A percentile compares a stretch with the other conserved stretches of the same genome.
Conservation (phyloP, 2,113 vertebrate genomes). For the Centropristis striata region DNA sequence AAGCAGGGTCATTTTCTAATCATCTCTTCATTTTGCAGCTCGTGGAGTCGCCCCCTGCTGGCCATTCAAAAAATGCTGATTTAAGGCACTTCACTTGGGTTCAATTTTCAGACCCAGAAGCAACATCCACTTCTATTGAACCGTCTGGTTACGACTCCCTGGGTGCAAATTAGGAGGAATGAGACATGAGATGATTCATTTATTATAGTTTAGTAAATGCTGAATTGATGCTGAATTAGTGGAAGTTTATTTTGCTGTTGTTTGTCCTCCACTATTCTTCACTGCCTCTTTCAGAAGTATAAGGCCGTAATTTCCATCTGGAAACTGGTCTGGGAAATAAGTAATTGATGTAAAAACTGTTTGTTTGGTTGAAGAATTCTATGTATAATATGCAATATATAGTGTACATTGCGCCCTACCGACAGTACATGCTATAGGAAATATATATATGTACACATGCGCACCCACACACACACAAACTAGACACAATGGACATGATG, state of each 20-base stretch:
- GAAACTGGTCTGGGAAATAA: constrained; percentile 4
- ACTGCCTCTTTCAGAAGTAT: not conserved
- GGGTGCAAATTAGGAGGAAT: not conserved
- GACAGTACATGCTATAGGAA: not conserved
- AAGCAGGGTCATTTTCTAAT: no score
- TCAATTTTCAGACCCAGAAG: no score
- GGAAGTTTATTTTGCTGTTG: not conserved
- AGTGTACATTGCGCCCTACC: not conserved
- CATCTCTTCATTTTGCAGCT: no score
- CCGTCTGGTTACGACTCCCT: not conserved
- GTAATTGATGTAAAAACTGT: constrained; percentile 8
- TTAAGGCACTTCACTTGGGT: no score
- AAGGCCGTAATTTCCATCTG: not conserved
- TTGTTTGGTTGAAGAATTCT: constrained; percentile 3
- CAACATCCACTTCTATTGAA: no score
- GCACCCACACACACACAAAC: not conserved
- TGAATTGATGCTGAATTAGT: not conserved
- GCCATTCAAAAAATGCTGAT: no score
- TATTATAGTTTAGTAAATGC: not conserved
- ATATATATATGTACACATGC: not conserved
- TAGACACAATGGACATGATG: constrained; percentile 14
- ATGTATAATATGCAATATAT: constrained; percentile 21
- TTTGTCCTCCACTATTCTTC: not conserved
- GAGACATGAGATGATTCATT: not conserved
- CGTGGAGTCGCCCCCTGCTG: no score